Percentiles rank a stretch among this genome's conserved stretches.
Evolutionary conservation across 2,797 vertebrate species (phyloP).

Genomic region (Hipposideros larvatus): DNA sequence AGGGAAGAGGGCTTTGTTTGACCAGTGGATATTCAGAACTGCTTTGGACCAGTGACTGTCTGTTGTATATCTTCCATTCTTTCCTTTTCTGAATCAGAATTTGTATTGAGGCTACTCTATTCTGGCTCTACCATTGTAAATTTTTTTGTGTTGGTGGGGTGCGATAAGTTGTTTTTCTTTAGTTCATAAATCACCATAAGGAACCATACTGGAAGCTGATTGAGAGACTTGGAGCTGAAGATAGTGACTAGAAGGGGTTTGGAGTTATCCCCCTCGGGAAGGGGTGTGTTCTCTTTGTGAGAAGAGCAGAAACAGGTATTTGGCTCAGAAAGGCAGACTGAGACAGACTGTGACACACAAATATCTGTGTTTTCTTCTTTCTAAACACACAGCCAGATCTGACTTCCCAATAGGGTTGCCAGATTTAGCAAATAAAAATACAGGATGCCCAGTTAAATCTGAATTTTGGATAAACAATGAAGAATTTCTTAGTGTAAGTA

Average conservation of each 20-base stretch:
- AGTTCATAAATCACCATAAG: not conserved
- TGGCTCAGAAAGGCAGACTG: conserved; percentile 18
- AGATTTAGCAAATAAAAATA: conserved; percentile 60
- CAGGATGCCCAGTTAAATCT: conserved; percentile 15
- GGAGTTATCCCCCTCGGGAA: not conserved
- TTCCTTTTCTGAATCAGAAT: not conserved
- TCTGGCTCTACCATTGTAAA: not conserved
- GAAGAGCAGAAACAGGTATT: conserved; percentile 6
- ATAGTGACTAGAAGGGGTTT: not conserved
- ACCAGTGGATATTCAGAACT: not conserved
- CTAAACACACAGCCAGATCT: conserved; percentile 27
- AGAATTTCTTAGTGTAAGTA: conserved; percentile 45
- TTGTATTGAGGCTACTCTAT: not conserved
- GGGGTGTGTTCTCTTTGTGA: not conserved
- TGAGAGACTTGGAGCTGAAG: not conserved
- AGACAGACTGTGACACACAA: not conserved
- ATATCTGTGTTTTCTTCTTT: conserved; percentile 8
- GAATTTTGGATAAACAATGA: conserved; percentile 63
- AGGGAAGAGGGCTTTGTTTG: not conserved
- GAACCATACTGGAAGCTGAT: not conserved
- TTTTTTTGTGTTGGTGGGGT: not conserved
- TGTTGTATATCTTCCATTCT: not conserved
- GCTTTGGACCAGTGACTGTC: not conserved
- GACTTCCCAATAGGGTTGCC: not conserved
- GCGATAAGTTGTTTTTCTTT: not conserved